These are phyloP conservation scores for Syngnathus scovelli DNA, from an alignment of 2,113 vertebrate genomes.

Conservation along the genomic window DNA sequence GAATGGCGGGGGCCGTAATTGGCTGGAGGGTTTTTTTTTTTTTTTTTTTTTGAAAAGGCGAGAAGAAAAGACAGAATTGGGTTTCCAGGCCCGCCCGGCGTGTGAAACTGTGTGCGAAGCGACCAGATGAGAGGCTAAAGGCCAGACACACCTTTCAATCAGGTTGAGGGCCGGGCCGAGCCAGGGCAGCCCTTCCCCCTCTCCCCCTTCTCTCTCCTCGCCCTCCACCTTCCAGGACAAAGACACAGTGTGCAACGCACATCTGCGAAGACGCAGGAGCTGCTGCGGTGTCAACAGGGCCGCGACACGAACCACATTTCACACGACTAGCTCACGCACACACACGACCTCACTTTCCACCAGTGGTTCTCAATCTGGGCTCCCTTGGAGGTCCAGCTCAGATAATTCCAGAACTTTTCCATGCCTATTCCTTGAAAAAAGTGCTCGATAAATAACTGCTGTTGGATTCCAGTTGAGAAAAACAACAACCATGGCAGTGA, in stretches of 20 bases:
- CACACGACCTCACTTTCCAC: background rate
- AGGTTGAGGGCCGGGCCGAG: conserved; percentile 38
- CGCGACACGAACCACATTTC: conserved; percentile 48
- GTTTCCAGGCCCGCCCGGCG: conserved; percentile 60
- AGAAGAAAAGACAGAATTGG: conserved; percentile 68
- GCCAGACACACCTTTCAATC: conserved; percentile 68
- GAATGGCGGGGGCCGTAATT: conserved; percentile 67
- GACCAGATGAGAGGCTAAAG: conserved; percentile 50
- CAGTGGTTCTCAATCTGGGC: background rate
- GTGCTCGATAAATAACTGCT: no score
- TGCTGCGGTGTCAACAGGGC: conserved; percentile 52
- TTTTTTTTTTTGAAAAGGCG: conserved; percentile 69
- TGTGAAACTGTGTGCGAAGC: conserved; percentile 22
- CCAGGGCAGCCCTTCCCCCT: background rate
- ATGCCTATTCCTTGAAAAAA: no score
- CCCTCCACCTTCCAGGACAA: conserved; percentile 34
- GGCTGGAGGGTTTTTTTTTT: conserved; percentile 41
- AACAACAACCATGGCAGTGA: background rate
- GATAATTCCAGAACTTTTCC: background rate
- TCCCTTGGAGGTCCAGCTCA: background rate
- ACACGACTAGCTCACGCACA: background rate
- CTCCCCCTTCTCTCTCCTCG: background rate
- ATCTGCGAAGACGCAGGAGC: conserved; percentile 36
- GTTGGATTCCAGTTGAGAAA: no score
- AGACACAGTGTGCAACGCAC: conserved; percentile 50